Evolutionary conservation across 2,797 vertebrate genomes (phyloP).

Genomic region (Danio kyathit): DNA sequence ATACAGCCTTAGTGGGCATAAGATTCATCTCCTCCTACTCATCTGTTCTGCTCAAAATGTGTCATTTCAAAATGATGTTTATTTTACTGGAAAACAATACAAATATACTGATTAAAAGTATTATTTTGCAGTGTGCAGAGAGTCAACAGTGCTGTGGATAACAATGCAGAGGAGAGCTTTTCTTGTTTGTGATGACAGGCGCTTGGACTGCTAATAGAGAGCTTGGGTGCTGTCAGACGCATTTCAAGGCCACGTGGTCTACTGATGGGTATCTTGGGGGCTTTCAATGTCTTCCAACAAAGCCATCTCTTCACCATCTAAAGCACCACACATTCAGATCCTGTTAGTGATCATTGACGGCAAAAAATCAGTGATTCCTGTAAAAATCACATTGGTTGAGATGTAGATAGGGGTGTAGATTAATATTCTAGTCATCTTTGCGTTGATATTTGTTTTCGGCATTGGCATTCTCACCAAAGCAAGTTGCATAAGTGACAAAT

Average conservation of each 20-base stretch:
- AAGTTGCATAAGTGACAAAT: neutral
- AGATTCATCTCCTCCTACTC: neutral
- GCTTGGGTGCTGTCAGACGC: slow-evolving; percentile 12
- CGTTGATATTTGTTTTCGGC: neutral
- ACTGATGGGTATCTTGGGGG: slow-evolving; percentile 42
- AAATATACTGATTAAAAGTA: neutral
- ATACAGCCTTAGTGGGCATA: no score
- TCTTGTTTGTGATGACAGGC: slow-evolving; percentile 46
- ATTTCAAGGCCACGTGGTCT: slow-evolving; percentile 23
- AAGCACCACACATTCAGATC: slow-evolving; percentile 29
- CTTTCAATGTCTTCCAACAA: slow-evolving; percentile 34
- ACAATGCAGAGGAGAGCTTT: slow-evolving; percentile 35
- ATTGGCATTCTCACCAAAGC: neutral
- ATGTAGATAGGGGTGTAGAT: neutral
- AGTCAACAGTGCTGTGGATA: slow-evolving; percentile 34
- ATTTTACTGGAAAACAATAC: neutral
- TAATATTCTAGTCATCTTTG: neutral
- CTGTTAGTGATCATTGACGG: slow-evolving; percentile 35
- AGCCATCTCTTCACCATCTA: slow-evolving; percentile 28
- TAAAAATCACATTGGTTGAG: slow-evolving; percentile 28
- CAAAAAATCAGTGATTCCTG: slow-evolving; percentile 2
- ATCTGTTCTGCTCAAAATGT: neutral
- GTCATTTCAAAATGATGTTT: neutral
- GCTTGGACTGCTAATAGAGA: slow-evolving; percentile 48
- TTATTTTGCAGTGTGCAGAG: neutral